Evolutionary conservation across 2,797 vertebrate genomes (phyloP).

Genomic region (Propithecus deckenii): DNA sequence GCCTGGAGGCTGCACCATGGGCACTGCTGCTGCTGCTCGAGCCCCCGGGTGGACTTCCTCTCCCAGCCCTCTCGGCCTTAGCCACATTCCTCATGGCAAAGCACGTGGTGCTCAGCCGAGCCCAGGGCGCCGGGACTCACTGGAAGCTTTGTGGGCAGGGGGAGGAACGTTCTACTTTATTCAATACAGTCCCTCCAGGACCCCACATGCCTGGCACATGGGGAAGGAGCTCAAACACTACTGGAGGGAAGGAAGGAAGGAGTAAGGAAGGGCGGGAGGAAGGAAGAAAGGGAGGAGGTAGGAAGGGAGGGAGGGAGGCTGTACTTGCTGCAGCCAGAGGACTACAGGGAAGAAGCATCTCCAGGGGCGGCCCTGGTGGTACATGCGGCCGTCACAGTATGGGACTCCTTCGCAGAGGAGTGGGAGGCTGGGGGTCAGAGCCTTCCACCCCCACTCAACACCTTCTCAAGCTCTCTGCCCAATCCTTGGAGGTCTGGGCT

Average conservation of each 20-base stretch:
- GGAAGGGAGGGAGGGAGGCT: neutral
- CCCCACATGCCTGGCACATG: neutral
- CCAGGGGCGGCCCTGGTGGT: neutral
- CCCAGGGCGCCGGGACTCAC: neutral
- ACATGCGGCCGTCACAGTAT: neutral
- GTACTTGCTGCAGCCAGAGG: neutral
- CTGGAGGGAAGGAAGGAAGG: neutral
- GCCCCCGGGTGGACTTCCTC: neutral
- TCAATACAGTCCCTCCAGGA: neutral
- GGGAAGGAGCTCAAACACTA: neutral
- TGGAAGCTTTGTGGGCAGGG: neutral
- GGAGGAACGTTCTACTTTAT: neutral
- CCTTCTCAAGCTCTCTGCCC: constrained; percentile 1
- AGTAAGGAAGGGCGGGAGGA: neutral
- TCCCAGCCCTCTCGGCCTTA: neutral
- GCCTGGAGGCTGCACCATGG: neutral
- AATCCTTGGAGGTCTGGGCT: neutral
- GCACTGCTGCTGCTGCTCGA: neutral
- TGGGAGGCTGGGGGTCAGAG: neutral
- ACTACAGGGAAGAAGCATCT: neutral
- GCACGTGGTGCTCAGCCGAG: neutral
- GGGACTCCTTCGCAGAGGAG: neutral
- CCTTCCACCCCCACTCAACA: neutral
- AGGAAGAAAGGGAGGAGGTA: neutral
- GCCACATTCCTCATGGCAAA: constrained; percentile 28